These are phyloP conservation scores for Euplexia lucipara DNA, from an alignment of 2,888 invertebrate genomes.

Conservation along the genomic window DNA sequence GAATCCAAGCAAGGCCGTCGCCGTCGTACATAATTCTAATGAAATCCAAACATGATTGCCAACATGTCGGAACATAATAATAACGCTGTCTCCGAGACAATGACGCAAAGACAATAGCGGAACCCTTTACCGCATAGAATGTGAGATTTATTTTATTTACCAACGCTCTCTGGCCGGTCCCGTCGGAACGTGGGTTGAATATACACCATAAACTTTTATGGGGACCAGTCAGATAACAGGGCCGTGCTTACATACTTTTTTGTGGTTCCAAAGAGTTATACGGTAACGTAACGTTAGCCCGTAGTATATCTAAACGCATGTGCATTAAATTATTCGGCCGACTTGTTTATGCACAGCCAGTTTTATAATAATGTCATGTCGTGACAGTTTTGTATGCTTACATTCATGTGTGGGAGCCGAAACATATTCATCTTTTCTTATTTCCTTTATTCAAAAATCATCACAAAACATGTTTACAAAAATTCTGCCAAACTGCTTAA, in stretches of 20 bases:
- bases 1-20: conserved; percentile 9
- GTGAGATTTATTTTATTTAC: conserved; percentile 76
- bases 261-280: conserved; percentile 66
- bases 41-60: conserved; percentile 32
- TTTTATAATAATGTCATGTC: not conserved
- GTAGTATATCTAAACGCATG: conserved; percentile 28
- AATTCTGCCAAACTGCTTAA: too few relatives aligned
- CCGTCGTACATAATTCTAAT: conserved; percentile 13
- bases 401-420: conserved; percentile 6
- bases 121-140: conserved; percentile 77
- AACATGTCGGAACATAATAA: conserved; percentile 24
- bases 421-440: not conserved
- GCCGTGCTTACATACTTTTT: conserved; percentile 63
- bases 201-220: conserved; percentile 81
- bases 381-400: not conserved
- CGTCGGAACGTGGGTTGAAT: conserved; percentile 72
- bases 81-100: conserved; percentile 35
- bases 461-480: too few relatives aligned
- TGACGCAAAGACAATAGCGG: conserved; percentile 55
- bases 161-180: conserved; percentile 56
- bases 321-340: conserved; percentile 33
- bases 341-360: conserved; percentile 11
- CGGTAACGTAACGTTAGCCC: conserved; percentile 19
- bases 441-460: too few relatives aligned
- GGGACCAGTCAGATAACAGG: conserved; percentile 74